Conservation (phyloP, 2,797 vertebrate species). For the Poecilia velifera region DNA sequence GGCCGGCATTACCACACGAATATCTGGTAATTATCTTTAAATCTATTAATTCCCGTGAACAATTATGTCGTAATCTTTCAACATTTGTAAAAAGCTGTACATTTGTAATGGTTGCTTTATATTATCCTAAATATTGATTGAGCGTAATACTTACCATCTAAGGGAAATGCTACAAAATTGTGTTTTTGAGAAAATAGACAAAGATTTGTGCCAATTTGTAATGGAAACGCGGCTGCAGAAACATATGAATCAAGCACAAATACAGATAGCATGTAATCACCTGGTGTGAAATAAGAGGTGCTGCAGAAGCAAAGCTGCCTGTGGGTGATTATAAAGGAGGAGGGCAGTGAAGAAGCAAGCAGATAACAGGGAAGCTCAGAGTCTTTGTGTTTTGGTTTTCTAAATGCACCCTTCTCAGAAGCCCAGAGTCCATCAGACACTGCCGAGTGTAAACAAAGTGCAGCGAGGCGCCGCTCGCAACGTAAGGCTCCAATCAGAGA, state of each 20-base stretch:
- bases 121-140: too few relatives aligned
- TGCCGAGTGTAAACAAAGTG: slow-evolving; percentile 51
- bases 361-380: slow-evolving; percentile 37
- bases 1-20: not conserved
- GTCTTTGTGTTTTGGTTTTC: slow-evolving; percentile 31
- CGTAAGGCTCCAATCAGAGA: slow-evolving; percentile 37
- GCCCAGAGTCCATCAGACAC: slow-evolving; percentile 30
- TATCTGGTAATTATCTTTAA: not conserved
- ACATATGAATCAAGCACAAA: not conserved
- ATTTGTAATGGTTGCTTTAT: too few relatives aligned
- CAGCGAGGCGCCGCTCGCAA: slow-evolving; percentile 23
- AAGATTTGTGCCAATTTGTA: too few relatives aligned
- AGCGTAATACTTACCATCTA: too few relatives aligned
- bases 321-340: not conserved
- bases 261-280: not conserved
- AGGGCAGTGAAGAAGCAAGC: not conserved
- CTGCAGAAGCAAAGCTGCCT: not conserved
- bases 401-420: slow-evolving; percentile 27
- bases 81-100: not conserved
- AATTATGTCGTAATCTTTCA: not conserved
- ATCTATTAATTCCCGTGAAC: not conserved
- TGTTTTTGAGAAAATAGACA: too few relatives aligned
- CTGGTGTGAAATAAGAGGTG: not conserved
- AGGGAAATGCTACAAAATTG: too few relatives aligned
- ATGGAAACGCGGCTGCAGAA: too few relatives aligned